Base-by-base conservation (phyloP, 2,888 invertebrate genomes). In the Autographa gamma region DNA sequence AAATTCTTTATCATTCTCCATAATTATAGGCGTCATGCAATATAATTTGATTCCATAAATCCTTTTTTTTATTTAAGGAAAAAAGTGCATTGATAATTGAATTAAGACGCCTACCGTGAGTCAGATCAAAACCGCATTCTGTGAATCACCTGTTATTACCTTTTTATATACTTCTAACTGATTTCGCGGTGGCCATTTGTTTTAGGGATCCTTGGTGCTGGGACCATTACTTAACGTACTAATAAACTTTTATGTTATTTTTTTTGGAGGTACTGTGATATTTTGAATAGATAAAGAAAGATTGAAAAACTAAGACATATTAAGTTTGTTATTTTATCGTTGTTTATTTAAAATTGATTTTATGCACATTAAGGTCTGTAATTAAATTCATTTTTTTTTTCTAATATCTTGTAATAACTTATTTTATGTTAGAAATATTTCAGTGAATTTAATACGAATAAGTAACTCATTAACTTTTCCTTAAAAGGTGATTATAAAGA, bases 11-110 rank as follows among this genome's bases (percentile, higher is more conserved):
- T 56, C 54, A 56, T 56, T 25, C 25, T 56, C 25, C 13, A 56
- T 56, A 56, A 56, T 56, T 56, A 56, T 25, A 56, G 25, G 54
- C 54, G 25, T 56, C 54, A 19, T 19, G 5, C 19, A 56, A 56
- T 25, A 56, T 25, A 56, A 19, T 25, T 56, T 19, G 25, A 56
- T n/a, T 48, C 54, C 25, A 25, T 56, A 56, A 63, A 60, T 77
- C 67, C 43, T 8, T 11, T 34, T n/a, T 32, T 34, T 13, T 66
- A 66, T n/a, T 58, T 52, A 66, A 72, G 73, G 69, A 76, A 75
- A 82, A 80, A 80, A 62, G 19, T 79, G 81, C 74, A 83, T 73
- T 63, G 71, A 71, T 83, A 83, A 83, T 85, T 79, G 70, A 81
- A 85, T 77, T 75, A 85, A 85, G 80, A 81, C 79, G 79, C 59